Conservation (phyloP, 2,113 vertebrate species). For the Coturnix japonica region DNA sequence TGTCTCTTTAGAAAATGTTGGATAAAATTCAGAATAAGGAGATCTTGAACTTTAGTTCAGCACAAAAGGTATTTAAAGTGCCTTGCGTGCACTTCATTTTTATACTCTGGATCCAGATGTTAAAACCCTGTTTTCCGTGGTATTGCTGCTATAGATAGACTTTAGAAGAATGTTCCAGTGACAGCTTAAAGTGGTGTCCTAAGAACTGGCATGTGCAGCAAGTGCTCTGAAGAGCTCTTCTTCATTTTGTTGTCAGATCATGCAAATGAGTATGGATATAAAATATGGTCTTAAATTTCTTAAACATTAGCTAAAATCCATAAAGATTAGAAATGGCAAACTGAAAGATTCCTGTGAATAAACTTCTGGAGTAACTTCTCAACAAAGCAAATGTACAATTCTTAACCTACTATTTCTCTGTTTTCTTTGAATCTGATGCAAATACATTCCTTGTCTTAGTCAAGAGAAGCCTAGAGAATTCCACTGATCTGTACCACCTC, state of each 20-base stretch:
- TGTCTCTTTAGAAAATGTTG: background rate
- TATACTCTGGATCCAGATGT: background rate
- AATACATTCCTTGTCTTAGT: background rate
- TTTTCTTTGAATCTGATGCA: background rate
- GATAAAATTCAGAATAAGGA: background rate
- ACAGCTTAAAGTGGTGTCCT: background rate
- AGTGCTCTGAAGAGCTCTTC: background rate
- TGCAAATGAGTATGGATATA: background rate
- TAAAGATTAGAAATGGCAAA: background rate
- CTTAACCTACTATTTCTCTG: background rate
- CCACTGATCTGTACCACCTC: background rate
- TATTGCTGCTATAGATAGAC: background rate
- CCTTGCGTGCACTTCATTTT: background rate
- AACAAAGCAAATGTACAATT: background rate
- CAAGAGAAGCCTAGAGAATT: background rate
- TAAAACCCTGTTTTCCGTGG: background rate
- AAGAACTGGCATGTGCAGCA: background rate
- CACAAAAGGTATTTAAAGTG: background rate
- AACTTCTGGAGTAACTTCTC: background rate
- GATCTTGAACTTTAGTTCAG: background rate
- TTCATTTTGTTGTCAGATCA: background rate
- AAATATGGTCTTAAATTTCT: background rate
- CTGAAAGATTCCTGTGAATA: background rate
- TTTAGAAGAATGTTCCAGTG: background rate
- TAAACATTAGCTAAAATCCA: background rate